phyloP scores from a whole-genome alignment of 2,797 vertebrate species.

The Oryzias sinensis region DNA sequence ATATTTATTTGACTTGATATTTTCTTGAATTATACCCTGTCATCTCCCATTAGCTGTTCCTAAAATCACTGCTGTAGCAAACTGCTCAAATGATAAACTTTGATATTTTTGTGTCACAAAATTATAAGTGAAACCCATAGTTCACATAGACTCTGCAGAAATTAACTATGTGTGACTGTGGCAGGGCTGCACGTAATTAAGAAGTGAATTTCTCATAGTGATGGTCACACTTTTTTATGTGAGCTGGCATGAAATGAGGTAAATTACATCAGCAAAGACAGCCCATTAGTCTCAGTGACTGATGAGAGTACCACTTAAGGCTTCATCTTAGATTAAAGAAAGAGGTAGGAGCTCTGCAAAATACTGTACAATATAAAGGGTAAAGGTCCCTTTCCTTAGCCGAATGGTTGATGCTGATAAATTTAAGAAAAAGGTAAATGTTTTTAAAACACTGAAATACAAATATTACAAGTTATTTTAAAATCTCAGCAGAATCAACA shows the following conservation, averaged over 20 bases:
- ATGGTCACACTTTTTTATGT: slow-evolving; percentile 48
- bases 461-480: too few relatives aligned
- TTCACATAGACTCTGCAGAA: slow-evolving; percentile 17
- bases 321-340: slow-evolving; percentile 16
- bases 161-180: slow-evolving; percentile 14
- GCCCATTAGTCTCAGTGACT: slow-evolving; percentile 63
- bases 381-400: background rate
- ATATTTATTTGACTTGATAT: too few relatives aligned
- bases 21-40: too few relatives aligned
- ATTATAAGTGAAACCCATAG: slow-evolving; percentile 16
- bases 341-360: slow-evolving; percentile 24
- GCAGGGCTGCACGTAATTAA: slow-evolving; percentile 45
- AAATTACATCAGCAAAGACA: slow-evolving; percentile 62
- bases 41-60: too few relatives aligned
- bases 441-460: too few relatives aligned
- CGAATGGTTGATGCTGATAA: too few relatives aligned
- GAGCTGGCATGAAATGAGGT: slow-evolving; percentile 49
- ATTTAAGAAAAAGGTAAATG: too few relatives aligned
- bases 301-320: slow-evolving; percentile 49
- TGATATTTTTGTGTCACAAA: slow-evolving; percentile 16
- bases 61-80: too few relatives aligned
- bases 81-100: background rate
- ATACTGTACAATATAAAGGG: background rate
- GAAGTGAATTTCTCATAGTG: slow-evolving; percentile 31
- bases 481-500: too few relatives aligned